Conservation (phyloP, 2,113 vertebrate species). For the Boulengeromyrus knoepffleri region DNA sequence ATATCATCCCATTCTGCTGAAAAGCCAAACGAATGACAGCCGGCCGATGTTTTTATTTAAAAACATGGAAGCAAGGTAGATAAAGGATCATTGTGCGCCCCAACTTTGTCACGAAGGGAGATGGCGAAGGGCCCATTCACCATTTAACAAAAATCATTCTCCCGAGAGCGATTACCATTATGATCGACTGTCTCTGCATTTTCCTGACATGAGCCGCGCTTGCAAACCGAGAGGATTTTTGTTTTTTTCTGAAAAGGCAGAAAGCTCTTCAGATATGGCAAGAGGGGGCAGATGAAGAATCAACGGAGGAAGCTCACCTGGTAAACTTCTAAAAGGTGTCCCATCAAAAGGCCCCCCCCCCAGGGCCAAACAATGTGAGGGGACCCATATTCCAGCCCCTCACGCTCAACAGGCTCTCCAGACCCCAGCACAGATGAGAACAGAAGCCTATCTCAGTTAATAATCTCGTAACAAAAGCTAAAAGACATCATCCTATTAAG, state of each 20-base stretch:
- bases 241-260: conserved; percentile 32
- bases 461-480: conserved; percentile 98
- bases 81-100: neutral
- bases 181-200: neutral
- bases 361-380: conserved; percentile 64
- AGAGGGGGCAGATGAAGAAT: conserved; percentile 52
- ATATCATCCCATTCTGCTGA: neutral
- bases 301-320: conserved; percentile 75
- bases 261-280: conserved; percentile 2
- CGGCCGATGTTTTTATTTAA: neutral
- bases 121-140: neutral
- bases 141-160: neutral
- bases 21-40: neutral
- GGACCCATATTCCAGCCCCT: conserved; percentile 74
- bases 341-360: conserved; percentile 69
- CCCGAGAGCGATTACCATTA: neutral
- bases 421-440: conserved; percentile 69
- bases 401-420: conserved; percentile 78
- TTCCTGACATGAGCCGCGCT: conserved; percentile 27
- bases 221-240: conserved; percentile 43
- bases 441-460: conserved; percentile 83
- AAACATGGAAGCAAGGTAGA: neutral
- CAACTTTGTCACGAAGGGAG: neutral
- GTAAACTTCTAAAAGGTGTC: conserved; percentile 72
- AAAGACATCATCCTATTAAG: conserved; percentile 99